phyloP scores from a whole-genome alignment of 2,888 invertebrate genomes.

The Ceramica pisi region DNA sequence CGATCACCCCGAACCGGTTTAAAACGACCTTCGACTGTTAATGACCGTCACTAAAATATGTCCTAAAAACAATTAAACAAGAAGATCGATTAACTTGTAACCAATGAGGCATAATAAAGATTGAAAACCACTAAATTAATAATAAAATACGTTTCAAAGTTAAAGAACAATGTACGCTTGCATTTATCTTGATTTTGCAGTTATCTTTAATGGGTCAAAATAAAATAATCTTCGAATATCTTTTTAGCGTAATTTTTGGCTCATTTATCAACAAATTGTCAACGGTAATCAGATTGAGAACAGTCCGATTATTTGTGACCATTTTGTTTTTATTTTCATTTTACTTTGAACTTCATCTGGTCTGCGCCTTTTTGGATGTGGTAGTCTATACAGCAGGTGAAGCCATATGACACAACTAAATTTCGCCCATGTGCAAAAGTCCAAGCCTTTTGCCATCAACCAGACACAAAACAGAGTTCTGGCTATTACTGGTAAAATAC shows the following conservation, averaged over 20 bases:
- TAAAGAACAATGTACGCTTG: not conserved
- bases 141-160: conserved; percentile 14
- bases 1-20: not conserved
- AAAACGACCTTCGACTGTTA: not conserved
- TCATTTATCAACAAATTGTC: conserved; percentile 27
- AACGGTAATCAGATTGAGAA: conserved; percentile 27
- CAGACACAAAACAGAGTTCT: too few species aligned
- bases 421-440: not conserved
- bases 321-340: conserved; percentile 26
- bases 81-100: not conserved
- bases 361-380: not conserved
- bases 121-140: conserved; percentile 23
- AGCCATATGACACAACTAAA: too few species aligned
- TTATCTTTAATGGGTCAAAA: conserved; percentile 16
- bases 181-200: not conserved
- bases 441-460: too few species aligned
- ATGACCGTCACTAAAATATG: conserved; percentile 13
- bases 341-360: not conserved
- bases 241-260: conserved; percentile 11
- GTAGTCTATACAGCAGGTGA: too few species aligned
- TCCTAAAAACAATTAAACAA: conserved; percentile 17
- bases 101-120: conserved; percentile 15
- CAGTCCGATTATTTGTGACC: conserved; percentile 36
- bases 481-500: too few species aligned
- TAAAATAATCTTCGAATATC: conserved; percentile 11